Evolutionary conservation across 2,888 invertebrate genomes (phyloP), one percentile per base, ranked within the genome.

Genomic region (Pyralis farinalis): DNA sequence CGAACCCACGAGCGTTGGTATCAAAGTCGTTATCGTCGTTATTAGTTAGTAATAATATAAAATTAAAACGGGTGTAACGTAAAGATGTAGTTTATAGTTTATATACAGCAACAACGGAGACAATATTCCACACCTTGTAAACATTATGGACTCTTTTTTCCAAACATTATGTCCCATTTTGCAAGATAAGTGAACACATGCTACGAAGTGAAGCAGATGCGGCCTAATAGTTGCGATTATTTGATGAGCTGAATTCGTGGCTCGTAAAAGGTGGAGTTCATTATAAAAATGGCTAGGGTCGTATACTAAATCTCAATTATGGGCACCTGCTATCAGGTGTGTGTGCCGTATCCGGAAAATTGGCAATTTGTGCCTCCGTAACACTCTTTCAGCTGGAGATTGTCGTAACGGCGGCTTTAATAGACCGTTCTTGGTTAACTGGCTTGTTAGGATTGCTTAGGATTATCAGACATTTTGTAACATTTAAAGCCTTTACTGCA

Each of bases 241-340:
- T 31, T 31, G 11, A 31, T 12, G 31, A 12, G 12, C 31, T 10
- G 12, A 31, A 31, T 12, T 12, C 12, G 31, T 8, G 8, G 25
- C 25, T 25, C 25, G 25, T 25, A 25, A 25, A 16, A 25, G 25
- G 25, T n/a, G 3, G 30, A 8, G 39, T 33, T 39, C 33, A 39
- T 39, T 39, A 39, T 39, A 33, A 39, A 39, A 39, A 33, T 39
- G 39, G 33, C 12, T 27, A 9, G n/a, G 32, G 12, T 33, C 39
- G 33, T 39, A 39, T 33, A 39, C 16, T 39, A 39, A 39, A 39
- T 39, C 39, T 16, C 39, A 33, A 39, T 39, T 39, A 39, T 32
- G 5, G 7, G 16, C 39, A 39, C 39, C 39, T 39, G 39, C 27
- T 39, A 16, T 33, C 39, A 37, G 29, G 21, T 37, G 16, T 16